Conservation (phyloP, 53 echinoderm and acorn worm genomes). For the Stichopus horrens region DNA sequence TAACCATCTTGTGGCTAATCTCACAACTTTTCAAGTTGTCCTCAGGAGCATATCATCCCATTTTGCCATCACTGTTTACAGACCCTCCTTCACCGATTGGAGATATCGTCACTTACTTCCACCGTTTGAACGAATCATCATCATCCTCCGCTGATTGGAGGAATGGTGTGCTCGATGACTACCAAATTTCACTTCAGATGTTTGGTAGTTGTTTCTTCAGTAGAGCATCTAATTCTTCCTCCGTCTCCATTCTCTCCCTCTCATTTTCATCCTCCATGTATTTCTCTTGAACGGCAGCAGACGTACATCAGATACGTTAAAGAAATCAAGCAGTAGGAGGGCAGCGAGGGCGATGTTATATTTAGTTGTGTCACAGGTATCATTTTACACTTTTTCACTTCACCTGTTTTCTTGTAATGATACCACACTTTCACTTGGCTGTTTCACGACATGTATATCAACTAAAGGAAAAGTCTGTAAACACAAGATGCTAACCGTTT, state of each 20-base stretch:
- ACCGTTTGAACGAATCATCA: neutral
- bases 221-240: constrained; percentile 26
- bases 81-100: too few relatives aligned
- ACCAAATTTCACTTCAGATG: neutral
- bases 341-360: neutral
- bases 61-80: too few relatives aligned
- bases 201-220: constrained; percentile 35
- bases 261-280: constrained; percentile 69
- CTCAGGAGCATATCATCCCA: too few relatives aligned
- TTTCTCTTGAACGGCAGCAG: constrained; percentile 94
- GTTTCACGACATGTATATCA: too few relatives aligned
- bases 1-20: too few relatives aligned
- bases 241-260: neutral
- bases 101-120: neutral
- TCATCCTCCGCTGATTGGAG: neutral
- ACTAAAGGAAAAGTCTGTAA: too few relatives aligned
- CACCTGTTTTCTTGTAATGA: neutral
- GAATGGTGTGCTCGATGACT: neutral
- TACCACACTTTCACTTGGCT: too few relatives aligned
- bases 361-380: too few relatives aligned
- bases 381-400: too few relatives aligned
- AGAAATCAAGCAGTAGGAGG: neutral
- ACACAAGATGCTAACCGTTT: too few relatives aligned
- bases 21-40: too few relatives aligned
- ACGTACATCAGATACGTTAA: constrained; percentile 49